Base-by-base conservation (phyloP, 2,888 invertebrate species). In the Calephelis perditalis region DNA sequence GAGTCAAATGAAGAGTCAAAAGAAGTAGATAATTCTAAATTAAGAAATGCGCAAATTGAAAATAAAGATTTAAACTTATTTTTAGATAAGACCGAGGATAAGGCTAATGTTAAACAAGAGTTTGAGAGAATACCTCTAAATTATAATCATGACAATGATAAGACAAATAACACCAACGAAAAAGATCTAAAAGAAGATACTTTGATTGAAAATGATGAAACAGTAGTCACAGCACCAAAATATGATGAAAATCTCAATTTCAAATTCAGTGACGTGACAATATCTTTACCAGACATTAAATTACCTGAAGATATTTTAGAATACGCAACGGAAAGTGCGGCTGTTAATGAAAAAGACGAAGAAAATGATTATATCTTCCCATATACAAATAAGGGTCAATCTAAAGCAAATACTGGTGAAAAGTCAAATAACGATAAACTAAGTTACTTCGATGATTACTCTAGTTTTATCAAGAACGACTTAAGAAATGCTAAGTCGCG, bases 41-140 rank as follows among this genome's bases (percentile, higher is more conserved):
- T 58, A 60, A 63, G 61, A 40, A 58, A 62, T 44, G 58, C 64
- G 8, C 40, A 59, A 15, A 68, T 63, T 56, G 74, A 74, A 58
- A 76, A 76, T 74, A 74, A 69, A 62, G 72, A 61, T 62, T 75
- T 86, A 11, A 10, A 52, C 44, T 37, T 35, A 26, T 49, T 47
- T 12, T 43, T 10, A 35, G 15, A 44, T 46, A 62, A 67, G 35
- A 68, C 65, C 58, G 74, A 73, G 60, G 76, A 77, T 63, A 73
- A 73, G 62, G 73, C 61, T 61, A 77, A 89, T 65, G 74, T 86
- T 2, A 89, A 89, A 73, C 79, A 89, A 73, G 78, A 88, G 65
- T 86, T 91, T 73, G 89, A 91, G 78, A 79, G 86, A 70, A 85
- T 89, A 63, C 91, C 91, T 6, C 70, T 83, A 58, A 74, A 87